Base-by-base conservation (phyloP, 2,888 invertebrate species). In the Brenthis ino region DNA sequence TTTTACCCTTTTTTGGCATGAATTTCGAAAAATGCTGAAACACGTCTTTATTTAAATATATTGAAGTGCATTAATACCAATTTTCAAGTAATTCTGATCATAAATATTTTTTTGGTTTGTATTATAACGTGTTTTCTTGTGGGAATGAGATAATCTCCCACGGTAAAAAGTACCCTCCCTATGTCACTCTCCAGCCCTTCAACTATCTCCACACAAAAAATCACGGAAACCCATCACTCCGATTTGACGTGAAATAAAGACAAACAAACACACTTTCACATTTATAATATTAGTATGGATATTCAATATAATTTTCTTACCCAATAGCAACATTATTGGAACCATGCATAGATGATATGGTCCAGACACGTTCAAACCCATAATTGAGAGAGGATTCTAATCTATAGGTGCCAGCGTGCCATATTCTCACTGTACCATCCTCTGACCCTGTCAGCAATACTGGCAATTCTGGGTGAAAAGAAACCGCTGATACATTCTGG, bases 331-430 rank as follows among this genome's bases (percentile, higher is more conserved):
- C 98, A 88, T 98, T 98, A 85, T 99, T 99, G 0, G 98, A 98
- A 12, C 99, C 98, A 78, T 96, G 96, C 94, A 98, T 95, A 72
- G 97, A 97, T 2, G 97, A 95, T 80, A 99, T 98, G 0, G 99
- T 97, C 99, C 99, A 99, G 0, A 99, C 99, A 69, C 99, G 93
- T 85, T 99, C 99, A 80, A 99, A 96, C 0, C 99, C 99, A 87
- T 99, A 99, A 88, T 99, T 99, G 20, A 99, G 93, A 0, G 99
- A 98, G 24, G 97, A 98, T 89, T 99, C 99, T 60, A 99, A 93
- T 57, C 99, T 94, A 91, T 99, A 99, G 0, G 99, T 99, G 78
- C 99, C 99, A 0, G 99, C 98, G 88, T 99, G 99, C 99, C 99
- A 99, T 73, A 99, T 96, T 72, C 99, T 94, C 6, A 99, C 97